Evolutionary conservation across 2,888 invertebrate genomes (phyloP).

Genomic region (Apotomis betuletana): DNA sequence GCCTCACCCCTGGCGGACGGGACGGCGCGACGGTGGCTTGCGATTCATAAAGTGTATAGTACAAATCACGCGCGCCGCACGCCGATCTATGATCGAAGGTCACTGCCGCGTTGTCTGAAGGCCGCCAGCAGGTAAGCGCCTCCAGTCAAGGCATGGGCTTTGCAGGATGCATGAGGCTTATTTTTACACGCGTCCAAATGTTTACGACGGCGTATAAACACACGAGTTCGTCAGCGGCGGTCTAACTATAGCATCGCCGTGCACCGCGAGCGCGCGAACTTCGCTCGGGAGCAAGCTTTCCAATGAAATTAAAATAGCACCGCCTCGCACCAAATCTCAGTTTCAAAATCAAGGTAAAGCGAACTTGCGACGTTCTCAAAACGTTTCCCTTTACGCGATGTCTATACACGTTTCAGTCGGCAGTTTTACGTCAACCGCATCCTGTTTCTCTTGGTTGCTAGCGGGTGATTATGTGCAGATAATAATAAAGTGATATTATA

Average conservation of each 20-base stretch:
- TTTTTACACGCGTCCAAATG: conserved; percentile 41
- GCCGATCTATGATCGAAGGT: conserved; percentile 29
- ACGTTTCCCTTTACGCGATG: conserved; percentile 67
- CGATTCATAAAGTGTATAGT: conserved; percentile 32
- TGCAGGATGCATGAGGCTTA: conserved; percentile 64
- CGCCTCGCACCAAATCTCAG: conserved; percentile 69
- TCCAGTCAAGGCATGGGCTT: conserved; percentile 66
- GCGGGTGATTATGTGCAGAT: conserved; percentile 45
- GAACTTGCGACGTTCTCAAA: conserved; percentile 74
- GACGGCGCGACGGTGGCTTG: conserved; percentile 19
- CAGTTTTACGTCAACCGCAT: conserved; percentile 63
- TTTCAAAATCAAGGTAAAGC: conserved; percentile 83
- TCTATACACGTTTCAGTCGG: conserved; percentile 59
- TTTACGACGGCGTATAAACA: conserved; percentile 43
- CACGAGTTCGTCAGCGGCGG: conserved; percentile 47
- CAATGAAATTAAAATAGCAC: conserved; percentile 79
- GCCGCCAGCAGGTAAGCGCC: conserved; percentile 35
- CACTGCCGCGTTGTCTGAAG: conserved; percentile 17
- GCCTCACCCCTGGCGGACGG: conserved; percentile 16
- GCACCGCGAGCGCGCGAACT: conserved; percentile 73
- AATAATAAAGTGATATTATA: conserved; percentile 58
- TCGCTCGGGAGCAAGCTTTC: conserved; percentile 75
- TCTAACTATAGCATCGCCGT: conserved; percentile 65
- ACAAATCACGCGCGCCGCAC: conserved; percentile 36
- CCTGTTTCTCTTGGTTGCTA: conserved; percentile 58